Base-by-base conservation (phyloP, 2,113 vertebrate species). In the Ptilorrhoa leucosticta region DNA sequence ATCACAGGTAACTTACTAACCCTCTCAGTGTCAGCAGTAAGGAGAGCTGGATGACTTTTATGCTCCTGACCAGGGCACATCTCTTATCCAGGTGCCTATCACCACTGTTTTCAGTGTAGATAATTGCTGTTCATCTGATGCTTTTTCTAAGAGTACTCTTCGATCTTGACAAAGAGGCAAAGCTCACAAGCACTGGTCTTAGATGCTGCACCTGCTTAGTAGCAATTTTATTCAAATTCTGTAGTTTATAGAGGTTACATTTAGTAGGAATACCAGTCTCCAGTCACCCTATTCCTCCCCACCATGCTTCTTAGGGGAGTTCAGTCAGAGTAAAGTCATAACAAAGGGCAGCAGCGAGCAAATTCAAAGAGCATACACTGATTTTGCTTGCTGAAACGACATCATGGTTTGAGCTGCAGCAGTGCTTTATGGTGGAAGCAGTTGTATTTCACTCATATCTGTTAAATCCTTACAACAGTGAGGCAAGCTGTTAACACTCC, bases 241-340 rank as follows among this genome's bases (percentile, higher is more conserved):
- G 6, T 19, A 4, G 4, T 20, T n/a, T 42, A 17, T 14, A 48
- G 15, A 56, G 17, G 6, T 63, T 58, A 58, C 21, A 37, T 18
- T 63, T 68, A 4, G 11, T 26, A 75, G 22, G 27, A 79, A 56
- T 64, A 30, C 3, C 19, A 31, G 9, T 27, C 12, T 8, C 33
- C 14, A 7, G 0, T 2, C 35, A 50, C 6, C 11, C 21, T 58
- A 8, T 24, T 70, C 12, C 20, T 57, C 20, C 30, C 12, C 18
- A 14, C 8, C 3, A 2, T 6, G 6, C 2, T 6, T 45, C 14
- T 13, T 8, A 3, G 10, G 30, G 5, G 7, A 17, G 5, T 10
- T 87, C 4, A 15, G 2, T 35, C 30, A 65, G 53, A 42, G 15
- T 31, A 39, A 91, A 87, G 27, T 35, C 21, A 33, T 50, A 31